Evolutionary conservation across 2,797 vertebrate genomes (phyloP), one percentile per base, ranked within the genome.

Genomic region (Xiphophorus birchmanni): DNA sequence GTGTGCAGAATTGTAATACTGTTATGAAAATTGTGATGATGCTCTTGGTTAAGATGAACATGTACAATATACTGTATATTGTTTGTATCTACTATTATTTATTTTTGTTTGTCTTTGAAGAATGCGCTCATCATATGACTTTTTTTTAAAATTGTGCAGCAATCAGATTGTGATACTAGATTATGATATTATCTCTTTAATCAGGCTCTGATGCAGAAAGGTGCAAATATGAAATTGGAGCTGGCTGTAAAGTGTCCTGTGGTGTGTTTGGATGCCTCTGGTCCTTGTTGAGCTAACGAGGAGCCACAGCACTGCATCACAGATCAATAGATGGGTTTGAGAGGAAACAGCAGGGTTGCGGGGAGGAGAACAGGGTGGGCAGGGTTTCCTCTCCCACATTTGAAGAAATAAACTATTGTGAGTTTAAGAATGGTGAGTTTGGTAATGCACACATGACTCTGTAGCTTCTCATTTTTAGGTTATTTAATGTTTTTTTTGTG

Each of bases 341-440:
- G 84, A 87, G 58, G 82, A 80, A 86, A 47, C 74, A 78, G 35
- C 60, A 76, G 75, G 80, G 83, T 60, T 72, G 77, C 67, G 26
- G n/a, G 67, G 82, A 82, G 82, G 82, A 88, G 77, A 76, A 79
- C 87, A 79, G 90, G 77, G 75, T 67, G 85, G 82, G 84, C 86
- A 90, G 86, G 89, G 90, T 91, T 92, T 92, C 89, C 88, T 91
- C 74, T 88, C 56, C 9, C 2, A 58, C 72, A 76, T 86, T 86
- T 83, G 65, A 86, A 76, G 86, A 86, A 88, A 77, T 83, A 81
- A 86, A 73, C 76, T 23, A 80, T 76, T 78, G 80, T 56, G 26
- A 85, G 47, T 23, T 48, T 40, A 5, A 44, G 67, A 44, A 69
- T 44, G 67, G 37, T 23, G 10, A 23, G 73, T 67, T 50, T 50